Conservation (phyloP, 1,140 invertebrate genomes). For the Drosophila repleta region DNA sequence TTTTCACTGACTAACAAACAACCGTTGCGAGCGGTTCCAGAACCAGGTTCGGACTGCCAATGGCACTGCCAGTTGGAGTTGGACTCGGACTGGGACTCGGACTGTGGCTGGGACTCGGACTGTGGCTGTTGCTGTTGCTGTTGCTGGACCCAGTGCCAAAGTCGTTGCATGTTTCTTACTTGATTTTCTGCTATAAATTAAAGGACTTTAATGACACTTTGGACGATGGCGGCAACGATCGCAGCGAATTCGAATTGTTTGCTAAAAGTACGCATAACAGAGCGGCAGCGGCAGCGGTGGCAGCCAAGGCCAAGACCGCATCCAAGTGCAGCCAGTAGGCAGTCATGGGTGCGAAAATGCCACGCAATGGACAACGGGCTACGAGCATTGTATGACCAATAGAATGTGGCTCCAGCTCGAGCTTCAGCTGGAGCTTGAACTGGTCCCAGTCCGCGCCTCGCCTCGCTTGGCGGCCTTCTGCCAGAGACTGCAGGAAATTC, state of each 20-base stretch:
- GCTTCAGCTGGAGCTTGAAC: background rate
- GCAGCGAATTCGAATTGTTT: constrained; percentile 72
- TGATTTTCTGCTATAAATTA: constrained; percentile 83
- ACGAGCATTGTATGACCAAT: constrained; percentile 72
- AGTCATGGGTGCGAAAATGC: constrained; percentile 79
- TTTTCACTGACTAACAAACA: constrained; percentile 75
- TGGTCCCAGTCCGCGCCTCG: background rate
- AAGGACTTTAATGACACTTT: constrained; percentile 82
- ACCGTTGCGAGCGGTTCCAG: constrained; percentile 60
- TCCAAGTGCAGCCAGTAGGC: constrained; percentile 44
- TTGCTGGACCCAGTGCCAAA: constrained; percentile 42
- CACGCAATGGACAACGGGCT: constrained; percentile 66
- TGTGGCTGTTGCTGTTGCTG: constrained; percentile 29
- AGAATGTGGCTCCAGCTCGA: constrained; percentile 52
- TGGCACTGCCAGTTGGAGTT: constrained; percentile 20
- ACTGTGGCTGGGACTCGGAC: constrained; percentile 32
- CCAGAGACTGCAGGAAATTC: constrained; percentile 75
- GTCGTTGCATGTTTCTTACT: constrained; percentile 81
- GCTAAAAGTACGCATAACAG: constrained; percentile 58
- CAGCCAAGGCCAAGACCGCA: constrained; percentile 18
- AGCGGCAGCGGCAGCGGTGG: constrained; percentile 8
- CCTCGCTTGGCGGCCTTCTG: constrained; percentile 30
- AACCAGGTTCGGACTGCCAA: constrained; percentile 23
- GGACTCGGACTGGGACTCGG: constrained; percentile 23
- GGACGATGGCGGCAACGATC: constrained; percentile 69